Evolutionary conservation across 2,888 invertebrate genomes (phyloP).

Genomic region (Rotaria macrura): DNA sequence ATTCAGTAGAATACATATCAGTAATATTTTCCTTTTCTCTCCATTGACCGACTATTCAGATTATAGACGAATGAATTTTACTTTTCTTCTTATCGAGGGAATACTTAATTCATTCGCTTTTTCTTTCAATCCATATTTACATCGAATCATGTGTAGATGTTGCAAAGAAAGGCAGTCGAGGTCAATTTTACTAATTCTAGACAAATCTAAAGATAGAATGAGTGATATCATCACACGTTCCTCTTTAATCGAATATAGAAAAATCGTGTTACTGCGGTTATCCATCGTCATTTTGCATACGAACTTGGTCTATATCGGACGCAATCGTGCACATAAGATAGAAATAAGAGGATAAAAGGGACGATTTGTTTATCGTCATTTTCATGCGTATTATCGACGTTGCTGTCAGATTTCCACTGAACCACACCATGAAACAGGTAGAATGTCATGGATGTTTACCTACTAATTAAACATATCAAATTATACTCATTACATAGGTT

Average conservation of each 20-base stretch:
- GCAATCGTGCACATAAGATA: background rate
- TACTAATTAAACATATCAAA: background rate
- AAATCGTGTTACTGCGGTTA: background rate
- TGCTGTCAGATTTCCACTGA: background rate
- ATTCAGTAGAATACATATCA: background rate
- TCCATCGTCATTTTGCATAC: background rate
- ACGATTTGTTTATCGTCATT: background rate
- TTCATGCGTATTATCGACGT: background rate
- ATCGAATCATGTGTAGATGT: background rate
- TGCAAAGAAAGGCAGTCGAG: background rate
- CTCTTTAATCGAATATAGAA: background rate
- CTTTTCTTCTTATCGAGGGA: background rate
- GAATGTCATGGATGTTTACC: background rate
- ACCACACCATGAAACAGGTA: background rate
- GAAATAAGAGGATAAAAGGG: background rate
- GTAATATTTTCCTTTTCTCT: background rate
- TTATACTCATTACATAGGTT: background rate
- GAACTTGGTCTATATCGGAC: background rate
- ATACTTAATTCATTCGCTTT: background rate
- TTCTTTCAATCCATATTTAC: background rate
- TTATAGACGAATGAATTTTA: background rate
- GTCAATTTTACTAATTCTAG: background rate
- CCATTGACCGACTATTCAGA: background rate
- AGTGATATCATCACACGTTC: background rate
- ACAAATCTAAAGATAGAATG: background rate